phyloP scores from a whole-genome alignment of 2,113 vertebrate species.

The Todiramphus saurophagus region DNA sequence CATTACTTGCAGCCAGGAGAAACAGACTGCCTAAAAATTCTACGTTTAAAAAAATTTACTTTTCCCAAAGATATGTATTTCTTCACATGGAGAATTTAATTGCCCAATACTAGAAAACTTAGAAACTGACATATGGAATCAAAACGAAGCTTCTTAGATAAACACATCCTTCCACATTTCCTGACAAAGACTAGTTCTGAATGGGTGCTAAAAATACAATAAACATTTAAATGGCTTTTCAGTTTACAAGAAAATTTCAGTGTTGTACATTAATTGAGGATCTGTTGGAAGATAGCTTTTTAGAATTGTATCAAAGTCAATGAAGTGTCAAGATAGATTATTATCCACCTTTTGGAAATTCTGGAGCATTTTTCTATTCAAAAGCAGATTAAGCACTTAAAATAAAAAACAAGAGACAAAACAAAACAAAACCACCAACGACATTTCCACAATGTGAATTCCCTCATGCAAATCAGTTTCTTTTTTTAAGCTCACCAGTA shows the following conservation, averaged over 20 bases:
- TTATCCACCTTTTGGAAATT: background rate
- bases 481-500: background rate
- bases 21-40: background rate
- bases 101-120: background rate
- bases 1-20: background rate
- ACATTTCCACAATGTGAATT: background rate
- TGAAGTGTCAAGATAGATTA: background rate
- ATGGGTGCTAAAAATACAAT: background rate
- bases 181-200: background rate
- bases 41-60: accelerated
- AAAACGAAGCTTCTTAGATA: background rate
- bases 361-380: background rate
- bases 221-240: background rate
- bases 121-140: background rate
- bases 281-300: background rate
- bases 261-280: background rate
- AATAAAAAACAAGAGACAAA: background rate
- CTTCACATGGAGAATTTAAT: background rate
- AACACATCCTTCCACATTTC: background rate
- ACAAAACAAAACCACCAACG: background rate
- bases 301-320: background rate
- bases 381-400: background rate
- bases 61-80: background rate
- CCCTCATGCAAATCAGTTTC: background rate
- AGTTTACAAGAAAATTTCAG: background rate